Percentiles rank a stretch among this genome's conserved stretches.
Evolutionary conservation across 2,113 vertebrate genomes (phyloP).

Genomic region (Piprites chloris): DNA sequence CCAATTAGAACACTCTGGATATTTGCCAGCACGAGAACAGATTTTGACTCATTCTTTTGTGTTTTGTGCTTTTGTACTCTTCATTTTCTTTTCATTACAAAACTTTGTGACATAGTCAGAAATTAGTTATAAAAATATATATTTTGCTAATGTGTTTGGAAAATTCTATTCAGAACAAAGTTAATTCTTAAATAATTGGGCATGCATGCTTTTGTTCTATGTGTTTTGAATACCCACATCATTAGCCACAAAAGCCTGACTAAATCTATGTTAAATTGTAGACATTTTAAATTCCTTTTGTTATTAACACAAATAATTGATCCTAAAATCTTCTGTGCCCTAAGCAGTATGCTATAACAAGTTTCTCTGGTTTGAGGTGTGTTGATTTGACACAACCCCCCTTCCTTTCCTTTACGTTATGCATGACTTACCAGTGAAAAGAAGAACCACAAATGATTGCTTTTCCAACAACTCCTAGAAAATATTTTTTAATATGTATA

Average conservation of each 20-base stretch:
- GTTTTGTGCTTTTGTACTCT: background rate
- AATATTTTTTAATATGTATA: background rate
- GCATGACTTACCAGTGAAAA: background rate
- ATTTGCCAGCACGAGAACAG: background rate
- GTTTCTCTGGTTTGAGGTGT: background rate
- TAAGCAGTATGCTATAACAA: background rate
- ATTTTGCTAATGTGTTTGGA: background rate
- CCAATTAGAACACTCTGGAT: background rate
- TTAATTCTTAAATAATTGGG: background rate
- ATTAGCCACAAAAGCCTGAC: background rate
- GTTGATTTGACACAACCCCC: background rate
- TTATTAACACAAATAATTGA: background rate
- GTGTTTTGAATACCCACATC: background rate
- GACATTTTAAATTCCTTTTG: background rate
- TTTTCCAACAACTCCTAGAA: background rate
- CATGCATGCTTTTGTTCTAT: background rate
- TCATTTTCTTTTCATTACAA: background rate
- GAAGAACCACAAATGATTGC: background rate
- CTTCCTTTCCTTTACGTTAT: background rate
- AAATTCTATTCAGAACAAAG: background rate
- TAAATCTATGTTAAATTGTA: background rate
- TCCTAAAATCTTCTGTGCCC: background rate
- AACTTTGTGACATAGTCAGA: background rate
- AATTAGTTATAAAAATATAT: background rate
- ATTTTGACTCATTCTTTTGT: background rate